Percentiles rank a stretch among this genome's conserved stretches.
phyloP scores from a whole-genome alignment of 2,113 vertebrate species.

The Centropristis striata region DNA sequence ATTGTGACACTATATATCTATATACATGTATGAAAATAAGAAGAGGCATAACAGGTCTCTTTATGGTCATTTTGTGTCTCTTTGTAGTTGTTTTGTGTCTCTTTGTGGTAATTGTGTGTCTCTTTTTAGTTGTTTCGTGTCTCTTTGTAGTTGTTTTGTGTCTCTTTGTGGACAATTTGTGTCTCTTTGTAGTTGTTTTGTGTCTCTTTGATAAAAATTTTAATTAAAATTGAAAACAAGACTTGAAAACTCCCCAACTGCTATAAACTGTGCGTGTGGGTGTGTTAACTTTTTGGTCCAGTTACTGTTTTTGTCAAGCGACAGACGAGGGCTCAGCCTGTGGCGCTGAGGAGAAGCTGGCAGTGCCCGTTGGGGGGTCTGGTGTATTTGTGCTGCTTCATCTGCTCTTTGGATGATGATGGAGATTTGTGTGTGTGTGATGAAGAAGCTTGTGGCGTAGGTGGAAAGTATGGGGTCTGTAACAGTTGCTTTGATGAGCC shows the following conservation, averaged over 20 bases:
- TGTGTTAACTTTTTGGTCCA: conserved; percentile 7
- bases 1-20: no score
- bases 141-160: no score
- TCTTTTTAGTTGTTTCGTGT: no score
- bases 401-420: conserved; percentile 54
- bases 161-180: no score
- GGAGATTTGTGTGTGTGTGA: conserved; percentile 27
- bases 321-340: conserved; percentile 61
- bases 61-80: no score
- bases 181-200: no score
- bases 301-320: conserved; percentile 34
- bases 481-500: conserved; percentile 66
- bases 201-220: no score
- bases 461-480: conserved; percentile 41
- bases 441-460: conserved; percentile 41
- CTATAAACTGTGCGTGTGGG: neutral
- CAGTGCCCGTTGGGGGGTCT: conserved; percentile 31
- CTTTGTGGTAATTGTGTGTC: no score
- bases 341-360: conserved; percentile 47
- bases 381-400: conserved; percentile 55
- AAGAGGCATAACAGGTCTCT: no score
- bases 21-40: no score
- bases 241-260: neutral
- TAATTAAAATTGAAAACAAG: no score
- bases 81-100: no score